Evolutionary conservation across 1,140 invertebrate genomes (phyloP), one percentile per base, ranked within the genome.

Genomic region (Odontomachus brunneus): DNA sequence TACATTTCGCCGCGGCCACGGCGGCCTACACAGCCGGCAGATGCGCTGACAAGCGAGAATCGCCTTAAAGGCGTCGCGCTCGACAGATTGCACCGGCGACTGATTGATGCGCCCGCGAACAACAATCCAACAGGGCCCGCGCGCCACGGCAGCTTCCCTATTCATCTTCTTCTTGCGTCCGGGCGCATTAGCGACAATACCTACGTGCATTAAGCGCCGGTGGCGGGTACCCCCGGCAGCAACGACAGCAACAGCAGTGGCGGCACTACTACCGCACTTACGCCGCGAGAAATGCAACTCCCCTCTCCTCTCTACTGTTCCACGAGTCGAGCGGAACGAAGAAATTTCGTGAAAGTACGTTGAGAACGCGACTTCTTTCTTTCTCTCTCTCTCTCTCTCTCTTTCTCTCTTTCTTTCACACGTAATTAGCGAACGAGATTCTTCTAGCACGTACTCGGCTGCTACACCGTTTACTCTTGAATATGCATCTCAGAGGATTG

Each of bases 51-150:
- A 90, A 92, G 92, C 91, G 90, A 90, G 88, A 92, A 89, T 91
- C 88, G 86, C 88, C 85, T 88, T 87, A 89, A 91, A 92, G 86
- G 88, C 89, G 90, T 89, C 88, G 88, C 76, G 82, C 89, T 87
- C 87, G 78, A 89, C 90, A 91, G 89, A 90, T 91, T 91, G 89
- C 90, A 85, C 84, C 74, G 82, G 59, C 83, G 73, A 84, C 92
- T 92, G 92, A 93, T 92, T 93, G 95, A 93, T 95, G 93, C 94
- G 93, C 89, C 93, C 92, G 75, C 65, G 86, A 85, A 92, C 94
- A 89, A 94, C 94, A 94, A 94, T 94, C 93, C 93, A 75, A 51
- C 80, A 57, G 72, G 51, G 62, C 93, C 80, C 91, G 92, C 93
- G 91, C 93, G 93, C 55, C 19, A 90, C 66, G 94, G 12, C 94